Percentiles rank a stretch among this genome's conserved stretches.
phyloP scores from a whole-genome alignment of 2,888 invertebrate genomes.

The Ormyrus nitidulus region DNA sequence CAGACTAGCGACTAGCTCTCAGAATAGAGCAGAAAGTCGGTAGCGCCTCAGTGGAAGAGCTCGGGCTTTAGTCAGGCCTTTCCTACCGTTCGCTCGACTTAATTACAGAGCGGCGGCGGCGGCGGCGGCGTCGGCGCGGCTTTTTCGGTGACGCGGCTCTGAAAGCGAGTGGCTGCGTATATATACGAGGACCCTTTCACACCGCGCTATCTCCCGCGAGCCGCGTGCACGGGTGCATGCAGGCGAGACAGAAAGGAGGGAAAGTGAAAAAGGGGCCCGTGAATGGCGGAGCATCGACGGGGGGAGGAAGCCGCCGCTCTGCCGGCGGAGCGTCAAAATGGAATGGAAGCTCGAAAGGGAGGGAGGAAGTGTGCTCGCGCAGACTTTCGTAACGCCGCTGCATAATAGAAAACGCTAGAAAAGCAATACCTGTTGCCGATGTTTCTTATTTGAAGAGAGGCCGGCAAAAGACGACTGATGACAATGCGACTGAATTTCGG shows the following conservation, averaged over 20 bases:
- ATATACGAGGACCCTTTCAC: slow-evolving; percentile 5
- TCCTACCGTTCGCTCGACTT: slow-evolving; percentile 11
- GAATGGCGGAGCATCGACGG: slow-evolving; percentile 8
- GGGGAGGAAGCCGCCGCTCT: neutral
- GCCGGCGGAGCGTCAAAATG: neutral
- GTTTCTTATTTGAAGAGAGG: too few species aligned
- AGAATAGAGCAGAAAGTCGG: slow-evolving; percentile 3
- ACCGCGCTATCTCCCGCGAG: neutral
- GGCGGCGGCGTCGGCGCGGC: too few species aligned
- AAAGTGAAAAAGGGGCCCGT: slow-evolving; percentile 29
- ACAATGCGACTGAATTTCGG: too few species aligned
- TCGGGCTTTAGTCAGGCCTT: slow-evolving; percentile 32
- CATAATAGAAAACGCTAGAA: too few species aligned
- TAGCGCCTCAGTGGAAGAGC: slow-evolving; percentile 26
- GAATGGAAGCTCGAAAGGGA: slow-evolving; percentile 2
- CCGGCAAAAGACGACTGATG: too few species aligned
- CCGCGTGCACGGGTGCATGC: neutral
- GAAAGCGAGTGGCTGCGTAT: slow-evolving; percentile 30
- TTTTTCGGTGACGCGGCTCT: neutral
- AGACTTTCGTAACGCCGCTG: too few species aligned
- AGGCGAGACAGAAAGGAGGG: slow-evolving; percentile 21
- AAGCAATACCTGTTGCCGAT: too few species aligned
- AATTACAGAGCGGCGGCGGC: slow-evolving; percentile 7
- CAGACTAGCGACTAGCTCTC: neutral
- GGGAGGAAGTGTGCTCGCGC: neutral